Evolutionary conservation across 2,797 vertebrate species (phyloP).

Genomic region (Lophotriccus pileatus): DNA sequence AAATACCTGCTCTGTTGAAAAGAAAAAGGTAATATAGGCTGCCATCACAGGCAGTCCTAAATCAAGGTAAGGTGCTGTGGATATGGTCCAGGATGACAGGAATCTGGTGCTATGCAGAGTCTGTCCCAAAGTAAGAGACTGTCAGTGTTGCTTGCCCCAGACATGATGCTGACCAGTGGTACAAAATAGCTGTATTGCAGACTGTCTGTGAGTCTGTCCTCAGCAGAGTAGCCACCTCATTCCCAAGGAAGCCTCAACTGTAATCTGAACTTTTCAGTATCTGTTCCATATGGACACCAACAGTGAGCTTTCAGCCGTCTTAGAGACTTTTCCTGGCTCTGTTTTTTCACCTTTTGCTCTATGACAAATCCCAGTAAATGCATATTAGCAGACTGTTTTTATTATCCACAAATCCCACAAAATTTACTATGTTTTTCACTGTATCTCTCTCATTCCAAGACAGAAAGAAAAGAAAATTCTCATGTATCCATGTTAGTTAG

Average conservation of each 20-base stretch:
- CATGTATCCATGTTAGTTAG: neutral
- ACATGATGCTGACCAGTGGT: accelerated
- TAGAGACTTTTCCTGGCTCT: neutral
- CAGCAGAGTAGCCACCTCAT: neutral
- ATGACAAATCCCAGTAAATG: neutral
- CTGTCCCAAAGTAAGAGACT: neutral
- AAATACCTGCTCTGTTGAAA: neutral
- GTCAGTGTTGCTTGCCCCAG: neutral
- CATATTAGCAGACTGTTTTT: neutral
- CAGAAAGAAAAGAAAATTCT: neutral
- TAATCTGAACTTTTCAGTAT: neutral
- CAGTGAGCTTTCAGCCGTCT: neutral
- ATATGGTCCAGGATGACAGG: neutral
- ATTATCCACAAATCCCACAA: neutral
- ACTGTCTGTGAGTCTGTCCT: neutral
- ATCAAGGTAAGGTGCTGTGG: neutral
- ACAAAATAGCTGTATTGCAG: neutral
- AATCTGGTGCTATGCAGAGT: neutral
- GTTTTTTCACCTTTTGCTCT: neutral
- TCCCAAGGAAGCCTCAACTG: neutral
- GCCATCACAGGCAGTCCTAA: neutral
- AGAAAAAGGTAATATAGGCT: neutral
- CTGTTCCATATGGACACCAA: neutral
- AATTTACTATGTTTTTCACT: neutral
- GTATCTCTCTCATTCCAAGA: neutral